Conservation (phyloP, 53 echinoderm and acorn worm species). For the Glandiceps talaboti region DNA sequence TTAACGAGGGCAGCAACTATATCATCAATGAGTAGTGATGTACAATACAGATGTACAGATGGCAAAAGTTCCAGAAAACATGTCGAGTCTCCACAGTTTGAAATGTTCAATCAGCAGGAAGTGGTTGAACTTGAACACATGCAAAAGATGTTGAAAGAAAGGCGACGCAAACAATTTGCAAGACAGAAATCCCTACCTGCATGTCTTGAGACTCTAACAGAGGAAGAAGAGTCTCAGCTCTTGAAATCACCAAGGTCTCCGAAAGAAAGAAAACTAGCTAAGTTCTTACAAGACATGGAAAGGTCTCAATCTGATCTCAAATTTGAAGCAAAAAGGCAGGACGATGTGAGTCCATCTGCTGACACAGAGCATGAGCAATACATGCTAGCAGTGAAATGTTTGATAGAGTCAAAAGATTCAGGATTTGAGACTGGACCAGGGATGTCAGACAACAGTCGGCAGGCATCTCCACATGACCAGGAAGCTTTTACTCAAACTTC, state of each 20-base stretch:
- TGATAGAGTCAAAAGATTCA: conserved; percentile 91
- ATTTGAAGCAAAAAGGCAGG: conserved; percentile 2
- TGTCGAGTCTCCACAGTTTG: background rate
- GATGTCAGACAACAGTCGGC: background rate
- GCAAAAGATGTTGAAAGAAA: conserved; percentile 50
- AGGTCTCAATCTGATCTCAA: background rate
- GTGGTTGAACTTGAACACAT: background rate
- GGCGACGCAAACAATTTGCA: conserved; percentile 50
- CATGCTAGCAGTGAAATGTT: conserved; percentile 62
- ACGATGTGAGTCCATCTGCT: background rate
- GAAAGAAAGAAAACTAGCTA: conserved; percentile 33
- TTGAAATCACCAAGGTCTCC: conserved; percentile 12
- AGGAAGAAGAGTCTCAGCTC: conserved; percentile 74
- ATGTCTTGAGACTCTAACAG: conserved; percentile 79
- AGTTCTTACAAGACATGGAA: conserved; percentile 9
- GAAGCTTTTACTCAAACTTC: background rate
- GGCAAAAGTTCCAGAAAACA: background rate
- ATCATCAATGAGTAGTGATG: conserved; percentile 22
- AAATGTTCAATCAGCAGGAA: background rate
- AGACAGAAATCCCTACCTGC: conserved; percentile 93
- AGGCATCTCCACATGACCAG: background rate
- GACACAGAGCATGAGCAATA: conserved; percentile 44
- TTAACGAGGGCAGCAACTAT: conserved; percentile 39
- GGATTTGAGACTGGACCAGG: conserved; percentile 45
- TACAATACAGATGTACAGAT: conserved; percentile 6